Base-by-base conservation (phyloP, 2,113 vertebrate species). In the Caloenas nicobarica region DNA sequence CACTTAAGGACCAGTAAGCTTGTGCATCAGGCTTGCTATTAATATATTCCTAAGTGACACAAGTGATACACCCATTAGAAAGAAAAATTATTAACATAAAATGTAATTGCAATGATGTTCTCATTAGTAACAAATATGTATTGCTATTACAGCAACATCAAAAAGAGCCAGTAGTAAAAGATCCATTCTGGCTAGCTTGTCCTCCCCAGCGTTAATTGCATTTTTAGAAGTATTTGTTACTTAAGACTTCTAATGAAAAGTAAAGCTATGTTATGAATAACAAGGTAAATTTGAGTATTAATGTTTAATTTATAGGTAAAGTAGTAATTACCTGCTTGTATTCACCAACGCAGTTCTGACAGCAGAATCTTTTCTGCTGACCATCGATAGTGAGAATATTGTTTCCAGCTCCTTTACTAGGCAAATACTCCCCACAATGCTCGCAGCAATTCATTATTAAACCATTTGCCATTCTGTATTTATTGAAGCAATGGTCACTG, bases 391-490 rank as follows among this genome's bases (percentile, higher is more conserved):
- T 98, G 94, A 99, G 97, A 88, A 99, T 98, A 97, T 99, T 99
- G 97, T 99, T 99, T 92, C 99, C 99, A 38, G 99, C 98, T 65
- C 99, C 98, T 97, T 99, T 98, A 97, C 97, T 99, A 89, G 99
- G 99, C 93, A 99, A 98, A 96, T 99, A 99, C 94, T 99, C 99
- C 21, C 99, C 99, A 71, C 99, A 99, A 56, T 99, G 99, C 95
- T 99, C 99, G 93, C 99, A 99, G 97, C 99, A 99, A 98, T 99
- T 99, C 99, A 99, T 99, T 98, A 99, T 98, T 91, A 99, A 97
- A 65, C 99, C 99, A 91, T 99, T 99, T 94, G 99, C 99, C 98
- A 99, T 98, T 93, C 99, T 98, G 96, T 99, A 99, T 91, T 98
- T 98, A 97, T 99, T 99, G 98, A 99, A 99, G 98, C 99, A 99